Evolutionary conservation across 2,797 vertebrate genomes (phyloP).

Genomic region (Clamator glandarius): DNA sequence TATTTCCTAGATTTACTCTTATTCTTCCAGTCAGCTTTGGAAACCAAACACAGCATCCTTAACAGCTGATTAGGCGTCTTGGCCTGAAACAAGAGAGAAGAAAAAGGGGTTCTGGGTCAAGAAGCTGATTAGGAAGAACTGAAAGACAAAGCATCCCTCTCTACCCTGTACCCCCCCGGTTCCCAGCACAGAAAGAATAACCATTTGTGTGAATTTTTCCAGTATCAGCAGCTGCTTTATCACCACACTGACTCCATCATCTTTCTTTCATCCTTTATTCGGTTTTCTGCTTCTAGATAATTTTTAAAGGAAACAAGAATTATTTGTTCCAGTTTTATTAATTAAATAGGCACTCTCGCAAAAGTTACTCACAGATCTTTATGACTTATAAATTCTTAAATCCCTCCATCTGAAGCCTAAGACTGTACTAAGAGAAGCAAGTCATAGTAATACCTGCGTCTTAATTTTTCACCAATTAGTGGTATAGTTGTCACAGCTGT

Average conservation of each 20-base stretch:
- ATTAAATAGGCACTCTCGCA: not conserved
- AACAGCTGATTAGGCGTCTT: not conserved
- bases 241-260: not conserved
- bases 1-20: not conserved
- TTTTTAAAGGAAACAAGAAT: not conserved
- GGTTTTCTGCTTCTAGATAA: not conserved
- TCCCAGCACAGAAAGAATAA: rapidly evolving
- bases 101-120: not conserved
- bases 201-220: not conserved
- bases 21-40: not conserved
- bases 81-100: not conserved
- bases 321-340: not conserved
- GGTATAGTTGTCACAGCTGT: not conserved
- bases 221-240: not conserved
- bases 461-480: not conserved
- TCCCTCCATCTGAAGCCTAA: not conserved
- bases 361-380: not conserved
- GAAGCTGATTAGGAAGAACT: not conserved
- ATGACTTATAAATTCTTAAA: not conserved
- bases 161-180: not conserved
- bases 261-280: not conserved
- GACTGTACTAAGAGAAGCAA: not conserved
- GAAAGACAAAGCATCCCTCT: not conserved
- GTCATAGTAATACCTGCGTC: not conserved
- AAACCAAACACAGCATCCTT: not conserved